Base-by-base conservation (phyloP, 2,888 invertebrate species). In the Scaptomyza flava region DNA sequence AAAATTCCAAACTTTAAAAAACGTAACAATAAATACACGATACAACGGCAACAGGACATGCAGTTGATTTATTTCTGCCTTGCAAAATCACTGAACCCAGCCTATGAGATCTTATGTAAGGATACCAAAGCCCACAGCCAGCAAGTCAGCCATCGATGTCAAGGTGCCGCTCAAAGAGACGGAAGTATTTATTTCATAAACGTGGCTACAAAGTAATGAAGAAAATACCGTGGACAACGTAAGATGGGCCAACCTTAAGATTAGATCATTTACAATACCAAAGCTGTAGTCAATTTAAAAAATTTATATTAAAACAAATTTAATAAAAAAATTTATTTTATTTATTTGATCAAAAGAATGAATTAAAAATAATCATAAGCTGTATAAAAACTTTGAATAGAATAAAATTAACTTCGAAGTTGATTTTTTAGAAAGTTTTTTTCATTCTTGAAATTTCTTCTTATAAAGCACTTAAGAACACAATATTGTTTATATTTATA, bases 181-280 rank as follows among this genome's bases (percentile, higher is more conserved):
- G 89, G 87, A 85, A 86, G 89, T 84, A 86, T 87, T 85, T 88
- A 88, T 77, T 83, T 81, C 81, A 81, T 86, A 84, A 86, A 79
- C 85, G 86, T 65, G 85, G 82, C 66, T 79, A 63, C 70, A 50
- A 73, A 81, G 69, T 87, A 81, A 87, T 87, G 79, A 83, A 72
- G 64, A 81, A 79, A 60, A 56, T 57, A 31, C 57, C 45, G 45
- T 6, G 42, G 17, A 64, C 61, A 45, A 12, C 61, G 62, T 64
- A 47, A 50, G 58, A 6, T 9, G 17, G 61, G 57, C 56, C n/a
- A 45, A 33, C 57, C 12, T 6, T 1, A 51, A 2, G 23, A 1
- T 7, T 0, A 20, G 1, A 72, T 72, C 74, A 78, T 73, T 41
- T 7, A 72, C 63, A 43, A 2, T 5, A 8, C 6, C 9, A 1